phyloP scores from a whole-genome alignment of 2,888 invertebrate genomes.

The Philhelius pedissequus region DNA sequence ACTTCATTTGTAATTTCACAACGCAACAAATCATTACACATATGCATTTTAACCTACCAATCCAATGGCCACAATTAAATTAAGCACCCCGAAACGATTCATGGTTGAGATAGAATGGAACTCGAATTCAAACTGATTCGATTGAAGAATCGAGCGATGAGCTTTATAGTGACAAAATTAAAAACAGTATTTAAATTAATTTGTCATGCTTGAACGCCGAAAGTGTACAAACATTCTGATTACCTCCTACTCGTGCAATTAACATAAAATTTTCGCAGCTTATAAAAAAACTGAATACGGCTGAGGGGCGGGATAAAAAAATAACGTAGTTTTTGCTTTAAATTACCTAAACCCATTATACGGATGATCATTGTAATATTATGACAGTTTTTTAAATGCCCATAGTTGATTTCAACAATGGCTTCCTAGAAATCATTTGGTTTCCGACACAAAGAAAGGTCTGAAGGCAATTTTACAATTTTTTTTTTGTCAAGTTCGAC shows the following conservation, averaged over 20 bases:
- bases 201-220: constrained; percentile 31
- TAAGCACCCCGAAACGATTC: constrained; percentile 52
- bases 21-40: not conserved
- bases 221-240: not conserved
- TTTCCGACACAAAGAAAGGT: not conserved
- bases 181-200: constrained; percentile 23
- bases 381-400: constrained; percentile 1
- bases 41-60: constrained; percentile 19
- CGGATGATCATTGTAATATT: not conserved
- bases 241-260: not conserved
- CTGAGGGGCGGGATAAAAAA: not conserved
- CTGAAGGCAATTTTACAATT: not conserved
- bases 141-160: not conserved
- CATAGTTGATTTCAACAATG: not conserved
- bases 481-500: not conserved
- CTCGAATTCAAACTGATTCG: constrained; percentile 28
- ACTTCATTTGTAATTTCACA: constrained; percentile 36
- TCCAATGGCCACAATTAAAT: constrained; percentile 42
- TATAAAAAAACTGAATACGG: constrained; percentile 5
- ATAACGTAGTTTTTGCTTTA: not conserved
- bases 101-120: constrained; percentile 15
- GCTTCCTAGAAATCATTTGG: not conserved
- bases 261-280: not conserved
- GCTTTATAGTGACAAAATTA: constrained; percentile 24
- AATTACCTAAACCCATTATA: not conserved